Evolutionary conservation across 2,888 invertebrate species (phyloP).

Genomic region (Lordiphosa andalusiaca): DNA sequence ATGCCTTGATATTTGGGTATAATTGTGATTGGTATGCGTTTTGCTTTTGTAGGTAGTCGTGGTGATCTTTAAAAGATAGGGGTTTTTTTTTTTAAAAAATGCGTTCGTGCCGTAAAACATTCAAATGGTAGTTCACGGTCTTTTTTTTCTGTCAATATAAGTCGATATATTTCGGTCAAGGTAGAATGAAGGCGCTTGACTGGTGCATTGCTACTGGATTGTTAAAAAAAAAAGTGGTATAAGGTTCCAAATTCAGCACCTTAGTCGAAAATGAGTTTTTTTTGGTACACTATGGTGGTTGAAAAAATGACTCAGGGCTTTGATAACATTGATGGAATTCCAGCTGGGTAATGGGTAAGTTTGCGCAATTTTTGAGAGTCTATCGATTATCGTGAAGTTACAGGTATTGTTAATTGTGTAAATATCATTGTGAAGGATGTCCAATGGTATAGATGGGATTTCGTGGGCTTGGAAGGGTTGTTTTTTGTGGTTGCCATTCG

Average conservation of each 20-base stretch:
- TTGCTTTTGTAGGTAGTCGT: constrained; percentile 9
- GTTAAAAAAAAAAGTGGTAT: constrained; percentile 35
- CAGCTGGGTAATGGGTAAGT: constrained; percentile 1
- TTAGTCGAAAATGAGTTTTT: constrained; percentile 31
- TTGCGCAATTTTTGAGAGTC: neutral
- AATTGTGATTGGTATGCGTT: constrained; percentile 9
- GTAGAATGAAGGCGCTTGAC: constrained; percentile 11
- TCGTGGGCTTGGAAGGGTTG: neutral
- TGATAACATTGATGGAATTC: constrained; percentile 1
- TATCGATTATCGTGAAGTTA: neutral
- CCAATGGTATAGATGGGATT: neutral
- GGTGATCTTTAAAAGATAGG: neutral
- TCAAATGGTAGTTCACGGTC: neutral
- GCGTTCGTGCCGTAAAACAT: neutral
- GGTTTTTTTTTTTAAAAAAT: neutral
- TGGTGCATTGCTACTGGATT: constrained; percentile 7
- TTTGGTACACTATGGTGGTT: neutral
- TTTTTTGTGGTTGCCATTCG: neutral
- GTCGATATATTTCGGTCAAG: constrained; percentile 6
- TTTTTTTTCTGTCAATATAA: neutral
- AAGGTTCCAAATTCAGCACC: constrained; percentile 25
- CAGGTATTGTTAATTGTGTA: constrained; percentile 2
- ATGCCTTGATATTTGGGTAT: neutral
- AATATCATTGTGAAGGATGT: neutral
- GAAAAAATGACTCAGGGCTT: neutral